Evolutionary conservation across 2,113 vertebrate species (phyloP).

Genomic region (Indicator indicator): DNA sequence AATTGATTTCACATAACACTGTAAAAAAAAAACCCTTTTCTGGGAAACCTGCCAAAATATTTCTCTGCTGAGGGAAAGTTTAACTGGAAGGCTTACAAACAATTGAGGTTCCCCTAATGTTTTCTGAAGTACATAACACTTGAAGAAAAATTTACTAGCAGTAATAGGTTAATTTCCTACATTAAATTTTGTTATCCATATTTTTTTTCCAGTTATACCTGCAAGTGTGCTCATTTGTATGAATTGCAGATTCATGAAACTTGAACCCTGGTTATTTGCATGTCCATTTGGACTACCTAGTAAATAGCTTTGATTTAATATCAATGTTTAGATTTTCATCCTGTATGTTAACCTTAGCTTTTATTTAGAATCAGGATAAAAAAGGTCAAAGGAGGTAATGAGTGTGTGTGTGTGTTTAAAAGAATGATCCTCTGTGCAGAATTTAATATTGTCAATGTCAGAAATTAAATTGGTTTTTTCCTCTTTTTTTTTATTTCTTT

Average conservation of each 20-base stretch:
- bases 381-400: neutral
- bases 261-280: neutral
- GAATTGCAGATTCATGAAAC: neutral
- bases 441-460: neutral
- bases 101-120: neutral
- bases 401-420: fast-evolving
- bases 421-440: neutral
- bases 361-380: neutral
- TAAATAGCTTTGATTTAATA: neutral
- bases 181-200: neutral
- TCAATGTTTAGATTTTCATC: neutral
- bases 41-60: conserved; percentile 31
- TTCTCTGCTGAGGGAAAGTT: neutral
- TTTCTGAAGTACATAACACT: neutral
- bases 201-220: neutral
- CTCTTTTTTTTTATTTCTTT: neutral
- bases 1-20: conserved; percentile 32
- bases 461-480: neutral
- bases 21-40: conserved; percentile 23
- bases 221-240: neutral
- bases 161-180: neutral
- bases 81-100: neutral
- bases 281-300: neutral
- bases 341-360: neutral
- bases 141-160: neutral